Evolutionary conservation across 2,797 vertebrate genomes (phyloP), one percentile per base, ranked within the genome.

Genomic region (Odontamblyopus rebecca): DNA sequence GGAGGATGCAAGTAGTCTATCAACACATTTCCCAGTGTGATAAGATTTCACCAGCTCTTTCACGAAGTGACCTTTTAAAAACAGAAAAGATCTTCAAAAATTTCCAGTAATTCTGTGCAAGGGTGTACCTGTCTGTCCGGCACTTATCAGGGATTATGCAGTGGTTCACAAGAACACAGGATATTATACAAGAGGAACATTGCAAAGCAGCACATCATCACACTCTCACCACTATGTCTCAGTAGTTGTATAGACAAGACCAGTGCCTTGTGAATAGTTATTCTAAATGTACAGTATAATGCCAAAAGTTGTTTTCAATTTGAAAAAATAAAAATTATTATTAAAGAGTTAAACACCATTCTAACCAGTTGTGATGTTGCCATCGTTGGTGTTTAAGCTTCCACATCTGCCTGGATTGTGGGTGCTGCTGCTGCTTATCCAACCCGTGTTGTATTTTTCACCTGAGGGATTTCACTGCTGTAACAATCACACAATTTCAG

Each of bases 401-500:
- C 63, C 51, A 2, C 76, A 78, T 84, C 74, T 84, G 56, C 72
- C 78, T 75, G 79, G 78, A 67, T 78, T 76, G 84, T 79, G 71
- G 68, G 75, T 61, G 72, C 72, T 68, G 76, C 71, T 69, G 70
- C 5, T 61, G 16, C 59, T 60, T 72, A 80, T 68, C 64, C 70
- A 60, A 35, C 72, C 68, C 48, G 53, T 82, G 82, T 80, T 85
- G 78, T 75, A 82, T 86, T 89, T 90, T 86, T 85, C 80, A 90
- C 87, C 82, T 79, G 76, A 85, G 81, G 84, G 84, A 81, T 85
- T 89, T 72, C 77, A 41, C 74, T 11, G 63, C 80, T 83, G 77
- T 71, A 86, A 87, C 85, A 87, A 87, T 88, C 86, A 81, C 78
- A 86, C 79, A 79, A 80, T 86, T 86, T 88, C 89, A 88, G 78